These are phyloP conservation scores for Diaprepes abbreviatus DNA, from an alignment of 2,888 invertebrate genomes.

Conservation along the genomic window DNA sequence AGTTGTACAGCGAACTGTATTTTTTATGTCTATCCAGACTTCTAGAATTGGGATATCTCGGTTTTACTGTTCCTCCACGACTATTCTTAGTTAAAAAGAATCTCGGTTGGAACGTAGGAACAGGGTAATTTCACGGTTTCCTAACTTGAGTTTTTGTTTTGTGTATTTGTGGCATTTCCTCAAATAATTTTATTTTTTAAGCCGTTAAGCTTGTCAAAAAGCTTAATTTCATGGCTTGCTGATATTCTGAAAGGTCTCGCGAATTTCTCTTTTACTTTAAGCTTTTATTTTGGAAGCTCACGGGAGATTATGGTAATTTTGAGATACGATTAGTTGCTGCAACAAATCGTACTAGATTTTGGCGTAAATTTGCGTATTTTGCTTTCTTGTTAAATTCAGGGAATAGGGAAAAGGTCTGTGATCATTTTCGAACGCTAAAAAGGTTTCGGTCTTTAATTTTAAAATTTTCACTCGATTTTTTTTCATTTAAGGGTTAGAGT, in stretches of 20 bases:
- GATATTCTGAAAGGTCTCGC: slow-evolving; percentile 25
- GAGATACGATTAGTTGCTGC: neutral
- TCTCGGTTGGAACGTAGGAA: slow-evolving; percentile 6
- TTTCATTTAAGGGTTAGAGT: too few relatives aligned
- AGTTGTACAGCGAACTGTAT: too few relatives aligned
- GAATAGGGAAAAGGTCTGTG: too few relatives aligned
- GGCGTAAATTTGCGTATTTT: too few relatives aligned
- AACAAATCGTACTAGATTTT: too few relatives aligned
- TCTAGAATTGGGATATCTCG: neutral
- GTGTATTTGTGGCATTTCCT: slow-evolving; percentile 40
- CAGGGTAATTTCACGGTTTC: slow-evolving; percentile 39
- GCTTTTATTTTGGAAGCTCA: neutral
- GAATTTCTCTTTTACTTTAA: slow-evolving; percentile 14
- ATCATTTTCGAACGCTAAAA: too few relatives aligned
- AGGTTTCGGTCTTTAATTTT: too few relatives aligned
- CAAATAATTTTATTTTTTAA: slow-evolving; percentile 43
- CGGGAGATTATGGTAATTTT: neutral
- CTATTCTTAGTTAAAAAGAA: slow-evolving; percentile 23
- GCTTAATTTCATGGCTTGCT: slow-evolving; percentile 47
- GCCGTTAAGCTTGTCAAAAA: slow-evolving; percentile 39
- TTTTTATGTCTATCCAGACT: too few relatives aligned
- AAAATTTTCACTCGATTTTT: too few relatives aligned
- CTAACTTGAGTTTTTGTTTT: slow-evolving; percentile 34
- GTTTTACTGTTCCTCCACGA: slow-evolving; percentile 20
- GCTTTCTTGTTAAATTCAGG: too few relatives aligned